These are phyloP conservation scores for Eupithecia abbreviata DNA, from an alignment of 2,888 invertebrate genomes.

Conservation along the genomic window DNA sequence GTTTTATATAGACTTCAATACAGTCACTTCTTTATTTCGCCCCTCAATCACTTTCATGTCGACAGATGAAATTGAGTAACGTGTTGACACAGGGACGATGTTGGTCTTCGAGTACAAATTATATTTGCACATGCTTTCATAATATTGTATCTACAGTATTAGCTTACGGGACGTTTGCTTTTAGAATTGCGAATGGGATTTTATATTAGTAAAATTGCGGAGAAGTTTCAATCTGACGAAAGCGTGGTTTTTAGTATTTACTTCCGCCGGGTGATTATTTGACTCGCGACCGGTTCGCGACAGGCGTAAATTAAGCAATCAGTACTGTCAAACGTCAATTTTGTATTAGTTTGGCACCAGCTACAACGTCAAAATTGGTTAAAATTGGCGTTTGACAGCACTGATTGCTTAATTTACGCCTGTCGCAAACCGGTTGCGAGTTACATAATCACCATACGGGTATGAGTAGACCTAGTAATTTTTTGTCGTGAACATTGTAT, in stretches of 20 bases:
- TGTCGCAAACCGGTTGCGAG: too few species aligned
- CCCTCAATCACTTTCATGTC: conserved; percentile 25
- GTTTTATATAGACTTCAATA: background rate
- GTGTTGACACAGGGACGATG: conserved; percentile 11
- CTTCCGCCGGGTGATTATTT: too few species aligned
- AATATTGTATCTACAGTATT: conserved; percentile 7
- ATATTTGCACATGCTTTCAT: conserved; percentile 15
- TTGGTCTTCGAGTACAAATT: conserved; percentile 10
- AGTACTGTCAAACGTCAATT: too few species aligned
- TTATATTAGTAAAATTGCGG: background rate
- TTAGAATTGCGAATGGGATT: conserved; percentile 3
- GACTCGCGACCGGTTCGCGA: too few species aligned
- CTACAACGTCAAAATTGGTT: too few species aligned
- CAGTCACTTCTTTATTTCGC: conserved; percentile 12
- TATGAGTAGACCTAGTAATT: too few species aligned
- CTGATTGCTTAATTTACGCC: too few species aligned
- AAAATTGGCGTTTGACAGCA: too few species aligned
- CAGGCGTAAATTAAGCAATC: too few species aligned
- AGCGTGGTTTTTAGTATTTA: background rate
- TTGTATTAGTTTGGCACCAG: too few species aligned
- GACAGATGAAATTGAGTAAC: conserved; percentile 33
- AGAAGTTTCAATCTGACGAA: background rate
- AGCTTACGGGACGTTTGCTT: conserved; percentile 5
- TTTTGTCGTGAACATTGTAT: too few species aligned
- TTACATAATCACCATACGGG: too few species aligned